Conservation (phyloP, 2,888 invertebrate species). For the Halocaridina rubra region DNA sequence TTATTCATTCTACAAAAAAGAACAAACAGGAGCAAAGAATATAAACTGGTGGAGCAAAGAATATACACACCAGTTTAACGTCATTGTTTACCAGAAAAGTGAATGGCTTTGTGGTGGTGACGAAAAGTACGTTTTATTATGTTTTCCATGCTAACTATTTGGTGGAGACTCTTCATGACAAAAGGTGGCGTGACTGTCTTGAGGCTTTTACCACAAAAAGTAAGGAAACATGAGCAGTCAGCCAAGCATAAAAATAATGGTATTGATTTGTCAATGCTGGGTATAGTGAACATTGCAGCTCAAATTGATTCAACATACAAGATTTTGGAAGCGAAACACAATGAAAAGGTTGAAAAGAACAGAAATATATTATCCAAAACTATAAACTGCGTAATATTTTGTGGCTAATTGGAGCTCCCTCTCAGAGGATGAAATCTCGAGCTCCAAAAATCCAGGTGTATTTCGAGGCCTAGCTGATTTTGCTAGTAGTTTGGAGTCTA, state of each 20-base stretch:
- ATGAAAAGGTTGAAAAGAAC: slow-evolving; percentile 66
- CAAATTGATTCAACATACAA: not conserved
- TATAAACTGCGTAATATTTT: slow-evolving; percentile 67
- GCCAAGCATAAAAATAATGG: slow-evolving; percentile 6
- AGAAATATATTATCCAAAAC: slow-evolving; percentile 65
- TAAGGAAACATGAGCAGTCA: slow-evolving; percentile 14
- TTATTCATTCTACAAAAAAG: not conserved
- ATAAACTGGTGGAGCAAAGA: no score
- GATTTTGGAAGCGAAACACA: slow-evolving; percentile 9
- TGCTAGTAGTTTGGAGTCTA: slow-evolving; percentile 64
- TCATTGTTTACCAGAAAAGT: not conserved
- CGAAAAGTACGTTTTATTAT: no score
- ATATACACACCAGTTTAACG: not conserved
- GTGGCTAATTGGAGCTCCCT: slow-evolving; percentile 66
- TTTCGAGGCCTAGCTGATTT: slow-evolving; percentile 67
- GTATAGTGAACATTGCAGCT: not conserved
- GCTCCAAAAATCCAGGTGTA: no score
- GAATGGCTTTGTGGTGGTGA: no score
- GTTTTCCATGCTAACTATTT: no score
- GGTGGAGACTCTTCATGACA: no score
- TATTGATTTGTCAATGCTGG: slow-evolving; percentile 27
- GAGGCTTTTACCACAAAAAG: not conserved
- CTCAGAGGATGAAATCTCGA: slow-evolving; percentile 66
- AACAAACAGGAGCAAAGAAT: not conserved
- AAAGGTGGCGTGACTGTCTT: no score